Base-by-base conservation (phyloP, 2,113 vertebrate species). In the Rallus limicola region DNA sequence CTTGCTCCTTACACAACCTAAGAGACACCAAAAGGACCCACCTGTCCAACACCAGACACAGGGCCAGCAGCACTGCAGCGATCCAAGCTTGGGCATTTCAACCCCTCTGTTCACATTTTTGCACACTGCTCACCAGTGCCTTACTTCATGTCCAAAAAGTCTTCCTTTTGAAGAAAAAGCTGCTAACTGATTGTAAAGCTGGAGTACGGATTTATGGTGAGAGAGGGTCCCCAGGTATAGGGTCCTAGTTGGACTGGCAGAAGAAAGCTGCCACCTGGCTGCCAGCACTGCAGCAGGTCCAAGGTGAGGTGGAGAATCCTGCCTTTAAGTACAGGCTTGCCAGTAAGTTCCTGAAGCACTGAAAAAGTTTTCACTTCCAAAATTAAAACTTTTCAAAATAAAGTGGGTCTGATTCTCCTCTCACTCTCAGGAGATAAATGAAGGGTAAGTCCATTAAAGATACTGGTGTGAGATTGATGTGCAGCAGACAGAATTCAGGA, bases 371-470 rank as follows among this genome's bases (percentile, higher is more conserved):
- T 67, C 72, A 21, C 62, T 92, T 85, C 31, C 19, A 91, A 86
- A 91, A 96, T 88, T 75, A 91, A 95, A 95, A 84, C 88, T 94
- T 82, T 84, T 48, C 0, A 4, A 86, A 95, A 70, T 82, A 92
- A 90, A 96, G 74, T 16, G 36, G n/a, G 58, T 87, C 67, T 87
- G 93, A 87, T 65, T 80, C 69, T 79, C 71, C 18, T 75, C 38
- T 94, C 6, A 9, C 83, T 93, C 83, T 55, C 46, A 21, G 90
- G 75, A 93, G 92, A 94, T 93, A 96, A 95, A 94, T 80, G 91
- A 93, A 93, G 81, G 63, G 69, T 82, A 95, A 93, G 72, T 65
- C 91, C 91, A 65, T 89, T 89, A 95, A 87, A 96, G 93, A 97
- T 94, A 85, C 88, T 87, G 62, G 65, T 69, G 74, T 55, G 81